Percentiles rank a stretch among this genome's conserved stretches.
Conservation (phyloP, 64 coral and sea anemone genomes). For the Pocillopora damicornis region DNA sequence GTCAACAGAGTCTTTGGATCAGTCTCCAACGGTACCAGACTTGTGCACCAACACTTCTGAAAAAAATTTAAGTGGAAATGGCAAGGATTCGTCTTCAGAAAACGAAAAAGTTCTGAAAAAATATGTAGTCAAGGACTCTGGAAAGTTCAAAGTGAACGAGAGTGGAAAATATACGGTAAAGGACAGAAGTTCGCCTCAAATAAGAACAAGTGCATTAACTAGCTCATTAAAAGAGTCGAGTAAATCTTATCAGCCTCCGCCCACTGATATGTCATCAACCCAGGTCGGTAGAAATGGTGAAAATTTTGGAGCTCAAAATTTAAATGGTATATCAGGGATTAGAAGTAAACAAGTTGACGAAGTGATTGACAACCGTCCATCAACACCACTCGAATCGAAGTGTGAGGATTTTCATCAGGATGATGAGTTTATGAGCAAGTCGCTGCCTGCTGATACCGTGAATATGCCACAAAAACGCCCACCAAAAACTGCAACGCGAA, state of each 20-base stretch:
- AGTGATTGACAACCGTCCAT: neutral
- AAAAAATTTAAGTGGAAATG: neutral
- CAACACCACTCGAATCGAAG: neutral
- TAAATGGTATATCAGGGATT: neutral
- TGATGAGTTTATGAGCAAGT: slow-evolving; percentile 13
- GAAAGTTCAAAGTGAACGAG: slow-evolving; percentile 32
- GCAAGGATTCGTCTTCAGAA: neutral
- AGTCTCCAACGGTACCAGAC: neutral
- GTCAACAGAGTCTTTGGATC: neutral
- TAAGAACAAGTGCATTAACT: slow-evolving; percentile 70
- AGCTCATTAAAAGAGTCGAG: slow-evolving; percentile 54
- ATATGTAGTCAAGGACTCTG: slow-evolving; percentile 31
- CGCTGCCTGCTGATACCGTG: neutral
- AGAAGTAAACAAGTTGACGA: neutral
- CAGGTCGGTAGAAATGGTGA: neutral
- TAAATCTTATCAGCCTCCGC: slow-evolving; percentile 1
- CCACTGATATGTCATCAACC: neutral
- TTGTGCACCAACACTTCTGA: neutral
- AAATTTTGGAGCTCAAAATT: neutral
- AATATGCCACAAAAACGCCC: neutral
- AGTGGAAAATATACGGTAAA: neutral
- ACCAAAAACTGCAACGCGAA: neutral
- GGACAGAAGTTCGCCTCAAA: slow-evolving; percentile 19
- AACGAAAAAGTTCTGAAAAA: slow-evolving; percentile 16
- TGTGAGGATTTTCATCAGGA: neutral